Evolutionary conservation across 2,113 vertebrate species (phyloP), one percentile per base, ranked within the genome.

Genomic region (Mormyrus iriodes): DNA sequence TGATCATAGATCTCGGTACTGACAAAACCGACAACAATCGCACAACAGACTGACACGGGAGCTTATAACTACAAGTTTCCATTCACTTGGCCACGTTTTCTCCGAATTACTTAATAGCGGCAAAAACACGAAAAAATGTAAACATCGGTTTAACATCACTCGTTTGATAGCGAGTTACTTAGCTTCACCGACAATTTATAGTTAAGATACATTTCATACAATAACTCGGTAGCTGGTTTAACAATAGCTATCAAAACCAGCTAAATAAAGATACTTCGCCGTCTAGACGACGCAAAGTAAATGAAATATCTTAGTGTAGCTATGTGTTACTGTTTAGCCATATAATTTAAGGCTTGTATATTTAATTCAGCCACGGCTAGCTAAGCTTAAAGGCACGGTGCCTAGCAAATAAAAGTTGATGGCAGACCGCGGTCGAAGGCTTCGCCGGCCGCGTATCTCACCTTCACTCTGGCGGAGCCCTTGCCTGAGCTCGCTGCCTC

Each of bases 391-490:
- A 58, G 9, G 55, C 55, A 21, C 21, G 69, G 35, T 35, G 39
- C 69, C 31, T 2, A 6, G 35, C 27, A 31, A 76, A 39, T 24
- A 2, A 35, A 39, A 76, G 69, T 39, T 35, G 13, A 5, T 10
- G 31, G 31, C 35, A 21, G 1, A 8, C 10, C 82, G 42, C 13
- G 10, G 49, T 0, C 84, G 44, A 31, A 13, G 44, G 84, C 39
- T 84, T 46, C 39, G n/a, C 48, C 84, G n/a, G 3, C 58, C 10
- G 51, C 17, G 35, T 0, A 5, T 44, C 3, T 91, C 90, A 96
- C 96, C 94, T 76, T 95, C 95, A 31, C 73, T 91, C 87, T 96
- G 94, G 39, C 91, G 58, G 13, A 91, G 93, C 58, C 48, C 91
- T 44, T 61, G 19, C 0, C 88, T 93, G 51, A 94, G 93, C 86